Evolutionary conservation across 2,888 invertebrate genomes (phyloP).

Genomic region (Tigriopus californicus): DNA sequence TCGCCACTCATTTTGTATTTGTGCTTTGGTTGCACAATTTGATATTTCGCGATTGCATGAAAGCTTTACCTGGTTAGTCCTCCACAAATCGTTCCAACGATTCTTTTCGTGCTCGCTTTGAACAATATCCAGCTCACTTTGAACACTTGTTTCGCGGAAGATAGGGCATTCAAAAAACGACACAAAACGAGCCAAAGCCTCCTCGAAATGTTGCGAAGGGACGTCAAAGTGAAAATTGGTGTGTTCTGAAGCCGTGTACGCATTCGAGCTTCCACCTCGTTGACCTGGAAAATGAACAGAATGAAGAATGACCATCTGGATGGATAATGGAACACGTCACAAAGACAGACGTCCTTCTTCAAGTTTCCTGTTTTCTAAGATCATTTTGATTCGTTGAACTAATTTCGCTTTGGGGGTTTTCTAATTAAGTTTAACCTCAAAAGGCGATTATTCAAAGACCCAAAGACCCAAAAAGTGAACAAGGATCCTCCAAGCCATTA

Average conservation of each 20-base stretch:
- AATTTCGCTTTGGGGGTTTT: too few relatives aligned
- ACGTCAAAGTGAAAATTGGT: constrained; percentile 15
- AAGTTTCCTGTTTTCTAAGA: too few relatives aligned
- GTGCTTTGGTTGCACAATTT: too few relatives aligned
- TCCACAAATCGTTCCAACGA: constrained; percentile 12
- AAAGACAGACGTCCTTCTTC: neutral
- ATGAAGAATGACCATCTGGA: neutral
- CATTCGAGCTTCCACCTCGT: constrained; percentile 11
- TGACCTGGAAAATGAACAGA: neutral
- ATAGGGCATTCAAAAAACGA: constrained; percentile 14
- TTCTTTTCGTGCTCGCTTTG: constrained; percentile 16
- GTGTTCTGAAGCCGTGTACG: constrained; percentile 11
- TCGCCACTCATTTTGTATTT: too few relatives aligned
- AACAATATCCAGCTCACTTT: constrained; percentile 13
- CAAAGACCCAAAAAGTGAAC: too few relatives aligned
- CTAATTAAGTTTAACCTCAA: too few relatives aligned
- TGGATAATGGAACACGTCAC: neutral
- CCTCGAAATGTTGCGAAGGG: constrained; percentile 6
- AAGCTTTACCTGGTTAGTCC: constrained; percentile 12
- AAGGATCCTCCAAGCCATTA: too few relatives aligned
- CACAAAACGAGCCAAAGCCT: constrained; percentile 12
- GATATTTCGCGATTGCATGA: too few relatives aligned
- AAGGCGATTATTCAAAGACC: too few relatives aligned
- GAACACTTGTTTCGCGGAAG: constrained; percentile 7
- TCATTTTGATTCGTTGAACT: too few relatives aligned